These are phyloP conservation scores for Lasioglossum pauxillum DNA, from an alignment of 2,888 invertebrate genomes.

Conservation along the genomic window DNA sequence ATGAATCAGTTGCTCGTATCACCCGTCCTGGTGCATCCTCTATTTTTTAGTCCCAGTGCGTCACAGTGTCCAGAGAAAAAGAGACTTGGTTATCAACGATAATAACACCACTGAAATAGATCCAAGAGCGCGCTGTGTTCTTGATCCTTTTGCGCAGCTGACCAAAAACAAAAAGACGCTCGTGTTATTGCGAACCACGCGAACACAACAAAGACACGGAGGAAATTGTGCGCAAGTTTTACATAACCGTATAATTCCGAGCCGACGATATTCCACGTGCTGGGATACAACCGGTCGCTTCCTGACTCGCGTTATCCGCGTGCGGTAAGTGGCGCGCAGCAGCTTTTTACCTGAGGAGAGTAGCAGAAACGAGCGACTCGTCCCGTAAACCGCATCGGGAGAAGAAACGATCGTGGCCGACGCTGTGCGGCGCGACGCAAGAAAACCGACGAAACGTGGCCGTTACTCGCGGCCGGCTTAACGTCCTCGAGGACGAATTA, in stretches of 20 bases:
- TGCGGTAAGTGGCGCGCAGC: slow-evolving; percentile 37
- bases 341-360: slow-evolving; percentile 44
- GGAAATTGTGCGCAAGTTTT: slow-evolving; percentile 1
- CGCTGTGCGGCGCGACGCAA: slow-evolving; percentile 21
- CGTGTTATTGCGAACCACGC: not conserved
- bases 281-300: slow-evolving; percentile 1
- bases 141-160: not conserved
- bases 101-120: not conserved
- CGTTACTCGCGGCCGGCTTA: slow-evolving; percentile 40
- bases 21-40: not conserved
- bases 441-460: slow-evolving; percentile 54
- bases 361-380: slow-evolving; percentile 11
- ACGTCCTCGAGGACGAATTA: slow-evolving; percentile 66
- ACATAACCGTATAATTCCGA: slow-evolving; percentile 45
- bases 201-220: not conserved
- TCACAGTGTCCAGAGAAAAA: not conserved
- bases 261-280: slow-evolving; percentile 19
- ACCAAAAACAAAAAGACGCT: not conserved
- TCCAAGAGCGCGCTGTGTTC: not conserved
- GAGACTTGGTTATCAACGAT: not conserved
- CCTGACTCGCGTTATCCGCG: slow-evolving; percentile 20
- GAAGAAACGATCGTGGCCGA: slow-evolving; percentile 41
- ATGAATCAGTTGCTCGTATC: no score
- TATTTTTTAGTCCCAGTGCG: not conserved
- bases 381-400: slow-evolving; percentile 16